These are phyloP conservation scores for Craniophora ligustri DNA, from an alignment of 2,888 invertebrate genomes.

Conservation along the genomic window DNA sequence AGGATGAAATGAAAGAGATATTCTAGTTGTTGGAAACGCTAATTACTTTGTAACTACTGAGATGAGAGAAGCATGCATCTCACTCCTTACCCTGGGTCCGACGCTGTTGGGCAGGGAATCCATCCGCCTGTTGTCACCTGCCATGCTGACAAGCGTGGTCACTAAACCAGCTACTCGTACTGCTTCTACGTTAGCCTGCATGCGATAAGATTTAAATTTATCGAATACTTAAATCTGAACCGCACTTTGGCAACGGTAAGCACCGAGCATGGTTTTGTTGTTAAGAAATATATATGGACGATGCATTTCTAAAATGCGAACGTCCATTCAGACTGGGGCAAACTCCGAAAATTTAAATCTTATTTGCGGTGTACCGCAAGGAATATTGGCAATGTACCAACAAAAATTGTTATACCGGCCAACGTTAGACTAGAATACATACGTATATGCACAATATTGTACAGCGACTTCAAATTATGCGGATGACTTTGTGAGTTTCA, in stretches of 20 bases:
- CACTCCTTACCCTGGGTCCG: conserved; percentile 84
- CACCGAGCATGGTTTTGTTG: conserved; percentile 43
- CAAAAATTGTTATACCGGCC: conserved; percentile 66
- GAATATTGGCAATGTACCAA: conserved; percentile 77
- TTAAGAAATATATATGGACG: conserved; percentile 55
- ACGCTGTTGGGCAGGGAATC: conserved; percentile 86
- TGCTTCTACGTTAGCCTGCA: conserved; percentile 94
- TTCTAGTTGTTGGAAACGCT: conserved; percentile 15
- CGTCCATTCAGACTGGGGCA: conserved; percentile 59
- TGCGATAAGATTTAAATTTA: conserved; percentile 87
- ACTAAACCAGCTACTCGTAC: conserved; percentile 94
- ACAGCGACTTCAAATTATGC: conserved; percentile 65
- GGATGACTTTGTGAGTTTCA: conserved; percentile 70
- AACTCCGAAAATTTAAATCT: conserved; percentile 84
- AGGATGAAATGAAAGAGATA: background rate
- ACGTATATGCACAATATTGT: conserved; percentile 69
- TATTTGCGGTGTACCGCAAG: conserved; percentile 75
- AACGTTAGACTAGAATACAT: conserved; percentile 64
- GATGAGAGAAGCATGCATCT: conserved; percentile 61
- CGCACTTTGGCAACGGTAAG: conserved; percentile 54
- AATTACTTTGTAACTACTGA: conserved; percentile 34
- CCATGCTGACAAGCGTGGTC: conserved; percentile 94
- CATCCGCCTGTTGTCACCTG: conserved; percentile 90
- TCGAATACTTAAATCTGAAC: conserved; percentile 67
- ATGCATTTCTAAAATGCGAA: conserved; percentile 58